Evolutionary conservation across 37 sponge, comb jelly and placozoan species (phyloP), one percentile per base, ranked within the genome.

Genomic region (Chondrosia reniformis): DNA sequence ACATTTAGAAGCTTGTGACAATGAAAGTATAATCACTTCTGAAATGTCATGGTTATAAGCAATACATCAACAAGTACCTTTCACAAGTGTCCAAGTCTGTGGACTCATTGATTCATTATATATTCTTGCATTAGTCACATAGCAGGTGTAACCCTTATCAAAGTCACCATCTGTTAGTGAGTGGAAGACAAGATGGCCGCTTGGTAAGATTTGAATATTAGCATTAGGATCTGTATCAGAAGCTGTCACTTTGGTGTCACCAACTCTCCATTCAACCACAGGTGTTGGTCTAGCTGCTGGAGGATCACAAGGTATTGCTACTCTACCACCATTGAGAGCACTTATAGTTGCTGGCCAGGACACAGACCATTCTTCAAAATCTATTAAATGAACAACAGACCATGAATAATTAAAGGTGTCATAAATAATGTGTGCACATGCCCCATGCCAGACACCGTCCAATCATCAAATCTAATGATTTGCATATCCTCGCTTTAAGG

Each of bases 81-180:
- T 25, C 2, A 39, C 22, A 7, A 69, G 43, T 1, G 22, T 34
- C 10, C 17, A 1, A 34, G 43, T 69, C 44, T 69, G 72, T 34
- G 72, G 72, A 6, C 43, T 69, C 4, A 7, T 1, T 69, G 72
- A 69, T 9, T 19, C 42, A 21, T 8, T 34, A 6, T 69, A 25
- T 24, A 39, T 40, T 8, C 22, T 69, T 15, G 44, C 81, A 81
- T 86, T 86, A 36, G 43, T 81, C 33, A 83, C 88, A 8, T 6
- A 17, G 79, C 88, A 88, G 46, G 33, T 42, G 43, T 88, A 88
- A 0, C 5, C 15, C 24, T 40, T 44, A 24, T 17, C 33, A 79
- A 64, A 25, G 17, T 55, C 76, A n/a, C 17, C 32, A 21, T 41
- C 45, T 24, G 45, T 49, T 31, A 81, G 56, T 2, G 45, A 31